Percentiles rank a stretch among this genome's conserved stretches.
phyloP scores from a whole-genome alignment of 2,797 vertebrate species.

The Cryptoprocta ferox region DNA sequence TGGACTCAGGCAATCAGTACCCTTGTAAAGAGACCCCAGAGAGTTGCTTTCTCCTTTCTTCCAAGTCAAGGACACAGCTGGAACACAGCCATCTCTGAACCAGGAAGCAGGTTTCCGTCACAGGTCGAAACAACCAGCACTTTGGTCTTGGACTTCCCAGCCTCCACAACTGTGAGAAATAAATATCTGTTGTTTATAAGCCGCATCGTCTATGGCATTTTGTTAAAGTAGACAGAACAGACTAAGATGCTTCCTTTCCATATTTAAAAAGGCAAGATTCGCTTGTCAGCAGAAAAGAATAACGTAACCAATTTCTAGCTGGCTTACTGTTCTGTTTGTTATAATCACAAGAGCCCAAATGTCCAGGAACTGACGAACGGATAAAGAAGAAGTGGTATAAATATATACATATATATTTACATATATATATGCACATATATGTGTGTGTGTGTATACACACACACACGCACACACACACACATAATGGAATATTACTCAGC shows the following conservation, averaged over 20 bases:
- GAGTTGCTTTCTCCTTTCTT: not conserved
- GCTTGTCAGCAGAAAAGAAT: not conserved
- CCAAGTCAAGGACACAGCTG: not conserved
- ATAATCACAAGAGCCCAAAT: too few relatives aligned
- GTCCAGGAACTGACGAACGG: too few relatives aligned
- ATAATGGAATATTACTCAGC: too few relatives aligned
- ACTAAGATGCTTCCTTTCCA: not conserved
- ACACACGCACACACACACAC: fast-evolving
- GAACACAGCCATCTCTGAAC: not conserved
- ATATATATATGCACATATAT: too few relatives aligned
- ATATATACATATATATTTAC: too few relatives aligned
- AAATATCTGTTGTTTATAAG: not conserved
- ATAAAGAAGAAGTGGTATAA: too few relatives aligned
- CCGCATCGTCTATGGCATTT: not conserved
- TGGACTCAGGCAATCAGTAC: too few relatives aligned
- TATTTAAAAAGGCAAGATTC: not conserved
- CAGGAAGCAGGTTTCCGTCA: not conserved
- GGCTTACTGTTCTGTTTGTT: not conserved
- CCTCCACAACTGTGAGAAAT: not conserved
- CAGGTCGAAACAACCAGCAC: not conserved
- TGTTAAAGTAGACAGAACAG: not conserved
- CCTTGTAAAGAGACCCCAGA: not conserved
- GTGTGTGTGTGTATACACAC: too few relatives aligned
- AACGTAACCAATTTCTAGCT: not conserved
- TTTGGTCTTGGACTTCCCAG: not conserved